phyloP scores from a whole-genome alignment of 1,140 invertebrate genomes.

The Thaumetopoea pityocampa region DNA sequence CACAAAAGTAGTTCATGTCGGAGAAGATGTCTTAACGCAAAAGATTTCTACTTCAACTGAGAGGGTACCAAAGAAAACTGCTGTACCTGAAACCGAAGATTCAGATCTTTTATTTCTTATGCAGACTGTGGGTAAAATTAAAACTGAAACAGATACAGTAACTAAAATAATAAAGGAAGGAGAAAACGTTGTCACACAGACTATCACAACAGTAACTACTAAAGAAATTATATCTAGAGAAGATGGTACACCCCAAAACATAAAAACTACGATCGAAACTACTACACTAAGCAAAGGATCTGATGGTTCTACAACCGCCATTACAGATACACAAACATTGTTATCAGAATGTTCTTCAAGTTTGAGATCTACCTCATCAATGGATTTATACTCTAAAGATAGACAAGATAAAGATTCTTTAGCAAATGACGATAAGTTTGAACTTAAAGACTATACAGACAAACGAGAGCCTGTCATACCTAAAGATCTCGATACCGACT shows the following conservation, averaged over 20 bases:
- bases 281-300: constrained; percentile 70
- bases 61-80: constrained; percentile 56
- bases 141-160: constrained; percentile 73
- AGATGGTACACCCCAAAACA: constrained; percentile 73
- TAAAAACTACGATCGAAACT: constrained; percentile 76
- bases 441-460: constrained; percentile 25
- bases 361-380: constrained; percentile 66
- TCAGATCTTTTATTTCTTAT: constrained; percentile 52
- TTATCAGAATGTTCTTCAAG: constrained; percentile 73
- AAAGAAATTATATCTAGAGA: constrained; percentile 73
- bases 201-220: constrained; percentile 72
- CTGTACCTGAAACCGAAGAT: constrained; percentile 28
- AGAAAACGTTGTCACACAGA: constrained; percentile 73
- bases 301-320: constrained; percentile 67
- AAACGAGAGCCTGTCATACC: constrained; percentile 27
- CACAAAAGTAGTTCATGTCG: constrained; percentile 70
- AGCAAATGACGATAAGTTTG: constrained; percentile 40
- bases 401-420: constrained; percentile 31
- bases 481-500: constrained; percentile 25
- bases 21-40: constrained; percentile 70
- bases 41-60: constrained; percentile 74
- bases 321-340: constrained; percentile 69
- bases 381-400: constrained; percentile 54
- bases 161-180: constrained; percentile 75
- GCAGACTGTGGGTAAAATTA: constrained; percentile 72